A percentile compares a stretch with the other conserved stretches of the same genome.
Evolutionary conservation across 2,113 vertebrate genomes (phyloP).

Genomic region (Chitala chitala): DNA sequence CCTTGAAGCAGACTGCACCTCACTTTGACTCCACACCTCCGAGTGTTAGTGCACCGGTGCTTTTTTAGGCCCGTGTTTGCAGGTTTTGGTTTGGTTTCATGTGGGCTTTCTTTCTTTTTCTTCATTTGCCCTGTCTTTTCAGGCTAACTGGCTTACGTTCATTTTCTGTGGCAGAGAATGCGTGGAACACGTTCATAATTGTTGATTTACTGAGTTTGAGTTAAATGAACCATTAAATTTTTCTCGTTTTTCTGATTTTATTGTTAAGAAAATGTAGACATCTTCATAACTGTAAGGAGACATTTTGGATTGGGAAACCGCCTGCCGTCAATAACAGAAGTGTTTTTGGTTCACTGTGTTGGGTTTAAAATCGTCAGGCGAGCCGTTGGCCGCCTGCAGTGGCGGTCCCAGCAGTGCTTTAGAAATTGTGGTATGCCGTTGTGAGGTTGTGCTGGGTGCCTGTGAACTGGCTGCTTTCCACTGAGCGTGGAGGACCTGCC

Average conservation of each 20-base stretch:
- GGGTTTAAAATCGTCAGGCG: conserved; percentile 64
- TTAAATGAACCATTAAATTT: no score
- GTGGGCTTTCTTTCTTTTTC: conserved; percentile 22
- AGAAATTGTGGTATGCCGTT: conserved; percentile 42
- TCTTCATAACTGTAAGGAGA: conserved; percentile 10
- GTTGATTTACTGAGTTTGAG: not conserved
- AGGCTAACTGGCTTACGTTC: not conserved
- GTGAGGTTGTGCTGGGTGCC: not conserved
- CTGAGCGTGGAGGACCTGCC: not conserved
- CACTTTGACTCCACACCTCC: conserved; percentile 52
- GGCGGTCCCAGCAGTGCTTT: conserved; percentile 57
- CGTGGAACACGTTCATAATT: not conserved
- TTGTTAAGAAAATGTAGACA: not conserved
- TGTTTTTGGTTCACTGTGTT: conserved; percentile 52
- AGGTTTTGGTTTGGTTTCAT: conserved; percentile 31
- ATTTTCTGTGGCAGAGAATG: not conserved
- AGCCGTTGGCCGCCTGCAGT: conserved; percentile 70
- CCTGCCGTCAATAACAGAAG: conserved; percentile 56
- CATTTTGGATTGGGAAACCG: conserved; percentile 38
- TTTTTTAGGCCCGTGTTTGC: conserved; percentile 35
- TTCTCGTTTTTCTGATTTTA: no score
- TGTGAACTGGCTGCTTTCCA: not conserved
- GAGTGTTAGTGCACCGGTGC: conserved; percentile 37
- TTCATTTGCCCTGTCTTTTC: not conserved
- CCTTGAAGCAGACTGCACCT: conserved; percentile 67